A percentile compares a stretch with the other conserved stretches of the same genome.
Conservation (phyloP, 1,140 invertebrate genomes). For the Cherax quadricarinatus region DNA sequence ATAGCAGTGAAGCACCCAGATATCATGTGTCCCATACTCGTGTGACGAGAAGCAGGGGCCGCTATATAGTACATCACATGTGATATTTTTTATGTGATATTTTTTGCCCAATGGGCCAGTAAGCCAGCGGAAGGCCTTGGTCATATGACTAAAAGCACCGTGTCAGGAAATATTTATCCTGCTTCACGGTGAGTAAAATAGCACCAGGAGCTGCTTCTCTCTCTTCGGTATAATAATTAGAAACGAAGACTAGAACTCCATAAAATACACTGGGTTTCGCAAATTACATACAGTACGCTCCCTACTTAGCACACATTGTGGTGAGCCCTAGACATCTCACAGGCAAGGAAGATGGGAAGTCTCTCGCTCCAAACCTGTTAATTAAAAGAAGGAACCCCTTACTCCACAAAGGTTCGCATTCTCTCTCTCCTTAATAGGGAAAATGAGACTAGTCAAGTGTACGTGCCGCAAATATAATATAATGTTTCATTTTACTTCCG, state of each 20-base stretch:
- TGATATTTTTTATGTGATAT: too few relatives aligned
- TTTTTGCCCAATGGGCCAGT: too few relatives aligned
- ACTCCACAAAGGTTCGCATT: neutral
- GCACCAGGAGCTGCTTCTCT: neutral
- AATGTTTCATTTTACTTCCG: too few relatives aligned
- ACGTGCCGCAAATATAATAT: neutral
- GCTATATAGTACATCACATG: too few relatives aligned
- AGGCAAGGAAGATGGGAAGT: neutral
- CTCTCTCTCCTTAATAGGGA: conserved; percentile 12
- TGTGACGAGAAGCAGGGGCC: too few relatives aligned
- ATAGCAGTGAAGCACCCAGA: too few relatives aligned
- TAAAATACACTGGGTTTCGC: conserved; percentile 35
- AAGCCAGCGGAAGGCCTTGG: too few relatives aligned
- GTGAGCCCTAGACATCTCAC: neutral
- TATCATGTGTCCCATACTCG: too few relatives aligned
- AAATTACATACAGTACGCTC: conserved; percentile 39
- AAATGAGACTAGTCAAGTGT: conserved; percentile 1
- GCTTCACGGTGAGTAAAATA: too few relatives aligned
- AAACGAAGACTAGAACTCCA: conserved; percentile 23
- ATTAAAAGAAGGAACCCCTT: neutral
- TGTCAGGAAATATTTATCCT: too few relatives aligned
- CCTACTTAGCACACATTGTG: conserved; percentile 41
- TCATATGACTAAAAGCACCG: too few relatives aligned
- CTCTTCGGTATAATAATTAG: conserved; percentile 32
- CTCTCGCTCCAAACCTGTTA: neutral